Conservation (phyloP, 37 sponge, comb jelly and placozoan genomes). For the Dysidea cf. avara region DNA sequence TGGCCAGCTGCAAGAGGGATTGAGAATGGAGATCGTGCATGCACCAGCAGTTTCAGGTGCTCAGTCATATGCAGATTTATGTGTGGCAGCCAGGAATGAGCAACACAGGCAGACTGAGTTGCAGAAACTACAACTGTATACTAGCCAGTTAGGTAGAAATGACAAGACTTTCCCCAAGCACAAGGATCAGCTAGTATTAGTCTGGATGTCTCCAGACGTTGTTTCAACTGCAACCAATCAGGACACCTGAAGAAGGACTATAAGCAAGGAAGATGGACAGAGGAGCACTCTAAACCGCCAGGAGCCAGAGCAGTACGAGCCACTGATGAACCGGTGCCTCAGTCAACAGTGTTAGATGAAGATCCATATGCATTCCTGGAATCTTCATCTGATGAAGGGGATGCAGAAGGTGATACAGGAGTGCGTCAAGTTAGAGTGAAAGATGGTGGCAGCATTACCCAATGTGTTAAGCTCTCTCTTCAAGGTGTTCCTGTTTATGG, state of each 20-base stretch:
- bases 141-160: too few species aligned
- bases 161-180: too few species aligned
- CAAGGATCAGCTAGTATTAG: too few species aligned
- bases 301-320: too few species aligned
- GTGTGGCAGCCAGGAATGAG: slow-evolving; percentile 28
- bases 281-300: too few species aligned
- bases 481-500: slow-evolving; percentile 13
- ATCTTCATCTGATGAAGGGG: too few species aligned
- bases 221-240: neutral
- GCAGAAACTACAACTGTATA: too few species aligned
- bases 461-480: neutral
- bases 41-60: slow-evolving; percentile 23
- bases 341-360: too few species aligned
- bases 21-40: neutral
- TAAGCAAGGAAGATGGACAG: neutral
- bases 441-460: slow-evolving; percentile 10
- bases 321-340: too few species aligned
- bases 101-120: slow-evolving; percentile 16
- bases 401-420: neutral
- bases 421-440: neutral
- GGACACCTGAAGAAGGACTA: neutral
- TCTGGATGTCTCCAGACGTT: too few species aligned
- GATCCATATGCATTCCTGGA: too few species aligned
- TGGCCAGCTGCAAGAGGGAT: slow-evolving; percentile 34
- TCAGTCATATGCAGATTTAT: neutral